Conservation (phyloP, 2,888 invertebrate genomes). For the Macrophya alboannulata region DNA sequence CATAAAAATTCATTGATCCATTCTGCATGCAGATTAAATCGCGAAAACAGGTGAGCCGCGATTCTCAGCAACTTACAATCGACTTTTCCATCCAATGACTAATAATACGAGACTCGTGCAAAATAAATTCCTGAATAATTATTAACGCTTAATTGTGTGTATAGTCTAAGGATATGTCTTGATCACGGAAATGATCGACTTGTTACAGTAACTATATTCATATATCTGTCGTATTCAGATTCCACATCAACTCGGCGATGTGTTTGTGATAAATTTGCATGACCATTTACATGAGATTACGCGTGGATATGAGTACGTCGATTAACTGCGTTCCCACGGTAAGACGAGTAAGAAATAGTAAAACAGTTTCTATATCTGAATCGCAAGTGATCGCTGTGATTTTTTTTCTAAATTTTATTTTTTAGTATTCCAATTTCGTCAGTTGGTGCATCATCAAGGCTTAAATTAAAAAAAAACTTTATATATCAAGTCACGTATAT, state of each 20-base stretch:
- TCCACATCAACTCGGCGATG: neutral
- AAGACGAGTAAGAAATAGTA: neutral
- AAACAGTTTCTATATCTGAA: neutral
- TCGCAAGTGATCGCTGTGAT: neutral
- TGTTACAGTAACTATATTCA: neutral
- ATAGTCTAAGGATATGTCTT: neutral
- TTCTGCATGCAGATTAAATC: neutral
- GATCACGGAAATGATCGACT: conserved; percentile 46
- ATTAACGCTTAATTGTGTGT: too few species aligned
- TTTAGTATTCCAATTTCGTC: too few species aligned
- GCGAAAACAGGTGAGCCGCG: neutral
- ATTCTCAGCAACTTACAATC: neutral
- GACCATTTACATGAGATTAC: conserved; percentile 27
- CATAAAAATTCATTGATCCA: neutral
- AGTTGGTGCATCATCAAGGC: too few species aligned
- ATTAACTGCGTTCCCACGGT: conserved; percentile 41
- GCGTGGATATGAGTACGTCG: neutral
- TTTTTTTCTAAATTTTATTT: neutral
- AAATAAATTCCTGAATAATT: neutral
- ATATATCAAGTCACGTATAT: conserved; percentile 21
- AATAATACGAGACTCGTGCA: neutral
- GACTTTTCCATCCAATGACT: neutral
- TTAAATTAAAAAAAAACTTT: neutral
- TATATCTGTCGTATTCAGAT: neutral
- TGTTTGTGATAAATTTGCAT: conserved; percentile 24